A percentile compares a stretch with the other conserved stretches of the same genome.
Evolutionary conservation across 2,113 vertebrate genomes (phyloP).

Genomic region (Stigmatopora argus): DNA sequence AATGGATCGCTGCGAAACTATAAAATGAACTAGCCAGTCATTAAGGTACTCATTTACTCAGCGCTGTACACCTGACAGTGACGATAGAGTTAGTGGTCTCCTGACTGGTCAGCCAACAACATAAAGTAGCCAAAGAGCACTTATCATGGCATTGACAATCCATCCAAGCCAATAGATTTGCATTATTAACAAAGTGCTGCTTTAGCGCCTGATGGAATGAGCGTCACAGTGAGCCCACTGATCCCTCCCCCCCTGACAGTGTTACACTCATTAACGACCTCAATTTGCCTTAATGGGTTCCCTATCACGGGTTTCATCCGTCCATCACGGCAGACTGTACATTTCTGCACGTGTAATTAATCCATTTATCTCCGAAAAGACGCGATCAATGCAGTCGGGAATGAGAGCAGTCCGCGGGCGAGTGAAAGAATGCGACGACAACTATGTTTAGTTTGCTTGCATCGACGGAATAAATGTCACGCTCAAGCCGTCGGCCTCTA

Average conservation of each 20-base stretch:
- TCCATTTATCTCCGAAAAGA: slow-evolving; percentile 74
- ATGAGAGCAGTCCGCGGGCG: slow-evolving; percentile 37
- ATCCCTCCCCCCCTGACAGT: slow-evolving; percentile 54
- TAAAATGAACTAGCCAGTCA: no score
- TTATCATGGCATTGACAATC: background rate
- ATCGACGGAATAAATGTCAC: slow-evolving; percentile 13
- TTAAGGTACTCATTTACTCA: no score
- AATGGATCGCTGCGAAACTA: no score
- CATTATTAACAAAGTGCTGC: background rate
- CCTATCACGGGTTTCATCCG: slow-evolving; percentile 56
- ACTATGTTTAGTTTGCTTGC: background rate
- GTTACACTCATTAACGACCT: slow-evolving; percentile 75
- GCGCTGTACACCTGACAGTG: no score
- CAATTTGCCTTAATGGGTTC: slow-evolving; percentile 75
- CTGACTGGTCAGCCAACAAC: background rate
- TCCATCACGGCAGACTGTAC: slow-evolving; percentile 54
- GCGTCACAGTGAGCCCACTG: slow-evolving; percentile 12
- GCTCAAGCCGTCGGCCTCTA: slow-evolving; percentile 12
- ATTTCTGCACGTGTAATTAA: slow-evolving; percentile 69
- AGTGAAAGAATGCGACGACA: background rate
- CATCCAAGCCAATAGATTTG: background rate
- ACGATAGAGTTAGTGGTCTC: background rate
- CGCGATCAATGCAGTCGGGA: slow-evolving; percentile 61
- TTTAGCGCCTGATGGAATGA: background rate
- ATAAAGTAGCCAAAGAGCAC: background rate